These are phyloP conservation scores for Lamproptera curius DNA, from an alignment of 2,888 invertebrate species.

Conservation along the genomic window DNA sequence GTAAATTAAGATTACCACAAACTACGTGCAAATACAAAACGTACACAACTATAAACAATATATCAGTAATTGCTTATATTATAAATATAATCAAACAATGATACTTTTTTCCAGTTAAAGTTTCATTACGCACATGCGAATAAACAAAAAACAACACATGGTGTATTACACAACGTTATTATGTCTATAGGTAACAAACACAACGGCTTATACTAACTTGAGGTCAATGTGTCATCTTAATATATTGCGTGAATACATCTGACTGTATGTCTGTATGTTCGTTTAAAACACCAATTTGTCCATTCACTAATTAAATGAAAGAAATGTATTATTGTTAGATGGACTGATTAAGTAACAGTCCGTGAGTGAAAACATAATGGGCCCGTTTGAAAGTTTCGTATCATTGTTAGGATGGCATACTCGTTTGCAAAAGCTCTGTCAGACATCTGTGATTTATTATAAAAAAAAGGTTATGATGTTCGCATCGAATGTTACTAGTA, in stretches of 20 bases:
- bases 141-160: too few species aligned
- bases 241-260: neutral
- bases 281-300: neutral
- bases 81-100: too few species aligned
- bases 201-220: constrained; percentile 6
- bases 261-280: constrained; percentile 7
- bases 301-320: constrained; percentile 19
- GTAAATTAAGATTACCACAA: too few species aligned
- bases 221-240: constrained; percentile 12
- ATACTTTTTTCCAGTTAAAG: neutral
- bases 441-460: constrained; percentile 23
- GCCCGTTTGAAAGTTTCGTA: constrained; percentile 44
- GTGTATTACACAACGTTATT: constrained; percentile 7
- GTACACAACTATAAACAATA: too few species aligned
- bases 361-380: constrained; percentile 59
- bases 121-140: too few species aligned
- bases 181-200: constrained; percentile 4
- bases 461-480: constrained; percentile 7
- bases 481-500: too few species aligned
- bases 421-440: constrained; percentile 37
- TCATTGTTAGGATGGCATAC: constrained; percentile 41
- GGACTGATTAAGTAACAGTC: constrained; percentile 43
- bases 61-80: too few species aligned
- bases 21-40: too few species aligned
- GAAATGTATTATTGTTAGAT: constrained; percentile 28